Base-by-base conservation (phyloP, 2,888 invertebrate genomes). In the Glaucopsyche alexis region DNA sequence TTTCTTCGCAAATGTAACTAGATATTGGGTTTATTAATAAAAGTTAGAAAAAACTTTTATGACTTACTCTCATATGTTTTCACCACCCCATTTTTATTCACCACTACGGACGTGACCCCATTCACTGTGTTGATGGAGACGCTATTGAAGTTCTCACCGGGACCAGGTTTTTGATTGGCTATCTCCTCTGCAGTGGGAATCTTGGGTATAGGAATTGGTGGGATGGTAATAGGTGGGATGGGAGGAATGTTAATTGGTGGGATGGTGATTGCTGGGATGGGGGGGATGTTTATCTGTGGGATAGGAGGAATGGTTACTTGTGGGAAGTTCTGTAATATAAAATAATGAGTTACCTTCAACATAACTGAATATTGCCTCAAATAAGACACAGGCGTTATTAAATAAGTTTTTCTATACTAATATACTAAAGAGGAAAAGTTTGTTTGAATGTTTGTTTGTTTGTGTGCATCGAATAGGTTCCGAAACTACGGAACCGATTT, bases 71-170 rank as follows among this genome's bases (percentile, higher is more conserved):
- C 7, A 72, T 73, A 75, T 73, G 78, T 75, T 19, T 80, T 69
- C 2, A 81, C 79, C 0, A 81, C 76, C 7, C 84, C 85, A 72
- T 84, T 80, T 6, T 80, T 74, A 69, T 84, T 83, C 40, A 79
- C 79, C 0, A 82, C 5, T 4, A 84, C 70, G 11, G 80, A 74
- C 29, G 81, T 78, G n/a, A 81, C 83, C 3, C 83, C 83, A 6
- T 78, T 49, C 71, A 78, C 6, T 81, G 85, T 79, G 4, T 71
- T 77, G 2, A 84, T 78, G 0, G 78, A 49, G 0, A 85, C 76
- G 0, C 83, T 85, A 4, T 75, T 81, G 73, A 76, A 84, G 2
- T 79, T 73, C n/a, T 79, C 78, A 5, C 84, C 83, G 0, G 79
- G 79, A 0, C 75, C 71, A 3, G 83, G 79, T 4, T 75, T 77